Percentiles rank a stretch among this genome's conserved stretches.
phyloP scores from a whole-genome alignment of 2,888 invertebrate genomes.

The Zele albiditarsus region DNA sequence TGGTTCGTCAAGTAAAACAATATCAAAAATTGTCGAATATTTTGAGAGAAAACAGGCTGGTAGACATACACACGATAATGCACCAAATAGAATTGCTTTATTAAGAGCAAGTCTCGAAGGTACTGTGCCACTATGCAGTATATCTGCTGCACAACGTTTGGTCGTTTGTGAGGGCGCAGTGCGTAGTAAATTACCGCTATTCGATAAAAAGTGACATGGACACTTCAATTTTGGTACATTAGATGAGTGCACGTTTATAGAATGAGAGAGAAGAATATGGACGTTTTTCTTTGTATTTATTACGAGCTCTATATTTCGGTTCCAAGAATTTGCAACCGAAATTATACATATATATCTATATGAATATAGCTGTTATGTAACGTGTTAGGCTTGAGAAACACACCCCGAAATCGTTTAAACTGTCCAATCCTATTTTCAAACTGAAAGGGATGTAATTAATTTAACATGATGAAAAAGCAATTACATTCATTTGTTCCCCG shows the following conservation, averaged over 20 bases:
- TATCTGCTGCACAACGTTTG: constrained; percentile 78
- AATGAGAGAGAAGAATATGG: background rate
- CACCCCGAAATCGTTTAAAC: background rate
- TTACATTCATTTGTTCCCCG: background rate
- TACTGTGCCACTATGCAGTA: constrained; percentile 73
- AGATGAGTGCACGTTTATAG: background rate
- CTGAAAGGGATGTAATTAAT: background rate
- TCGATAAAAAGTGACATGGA: constrained; percentile 80
- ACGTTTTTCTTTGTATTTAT: constrained; percentile 9
- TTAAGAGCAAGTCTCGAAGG: constrained; percentile 68
- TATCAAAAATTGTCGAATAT: constrained; percentile 90
- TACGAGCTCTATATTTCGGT: background rate
- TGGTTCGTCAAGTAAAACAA: constrained; percentile 74
- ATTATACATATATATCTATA: background rate
- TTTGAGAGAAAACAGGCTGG: constrained; percentile 82
- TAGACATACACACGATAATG: constrained; percentile 59
- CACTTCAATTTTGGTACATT: constrained; percentile 11
- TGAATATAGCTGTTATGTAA: background rate
- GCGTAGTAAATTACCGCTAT: constrained; percentile 87
- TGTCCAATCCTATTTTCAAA: background rate
- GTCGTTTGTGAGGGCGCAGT: constrained; percentile 91
- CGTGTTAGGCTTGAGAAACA: background rate
- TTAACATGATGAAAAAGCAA: background rate
- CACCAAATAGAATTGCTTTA: constrained; percentile 65
- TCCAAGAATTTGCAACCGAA: background rate